Evolutionary conservation across 2,113 vertebrate species (phyloP).

Genomic region (Tychaedon coryphoeus): DNA sequence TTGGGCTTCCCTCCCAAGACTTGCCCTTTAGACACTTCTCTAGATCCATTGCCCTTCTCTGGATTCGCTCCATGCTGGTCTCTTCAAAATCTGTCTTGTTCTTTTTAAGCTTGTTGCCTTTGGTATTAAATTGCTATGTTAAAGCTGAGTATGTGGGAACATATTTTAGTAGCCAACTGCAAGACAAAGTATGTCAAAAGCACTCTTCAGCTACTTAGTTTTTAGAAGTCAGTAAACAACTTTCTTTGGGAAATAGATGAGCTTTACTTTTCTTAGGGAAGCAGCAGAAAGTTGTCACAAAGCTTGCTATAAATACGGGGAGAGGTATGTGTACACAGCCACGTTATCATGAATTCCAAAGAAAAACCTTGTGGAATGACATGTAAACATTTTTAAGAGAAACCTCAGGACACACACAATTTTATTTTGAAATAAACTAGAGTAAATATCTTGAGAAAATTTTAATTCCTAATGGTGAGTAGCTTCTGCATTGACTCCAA

Average conservation of each 20-base stretch:
- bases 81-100: background rate
- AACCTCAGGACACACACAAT: background rate
- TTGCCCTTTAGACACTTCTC: background rate
- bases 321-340: background rate
- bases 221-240: background rate
- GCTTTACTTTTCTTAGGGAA: background rate
- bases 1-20: background rate
- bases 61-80: accelerated
- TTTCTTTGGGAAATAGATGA: background rate
- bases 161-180: background rate
- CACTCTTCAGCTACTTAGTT: background rate
- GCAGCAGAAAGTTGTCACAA: background rate
- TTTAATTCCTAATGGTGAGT: background rate
- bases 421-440: background rate
- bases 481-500: background rate
- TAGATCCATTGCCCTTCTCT: background rate
- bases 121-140: background rate
- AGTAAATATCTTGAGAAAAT: background rate
- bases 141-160: background rate
- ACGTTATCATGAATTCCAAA: accelerated
- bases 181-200: background rate
- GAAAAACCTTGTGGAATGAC: background rate
- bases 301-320: background rate
- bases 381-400: background rate
- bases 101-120: background rate